Conservation (phyloP, 1,140 invertebrate species). For the Eufriesea mexicana region DNA sequence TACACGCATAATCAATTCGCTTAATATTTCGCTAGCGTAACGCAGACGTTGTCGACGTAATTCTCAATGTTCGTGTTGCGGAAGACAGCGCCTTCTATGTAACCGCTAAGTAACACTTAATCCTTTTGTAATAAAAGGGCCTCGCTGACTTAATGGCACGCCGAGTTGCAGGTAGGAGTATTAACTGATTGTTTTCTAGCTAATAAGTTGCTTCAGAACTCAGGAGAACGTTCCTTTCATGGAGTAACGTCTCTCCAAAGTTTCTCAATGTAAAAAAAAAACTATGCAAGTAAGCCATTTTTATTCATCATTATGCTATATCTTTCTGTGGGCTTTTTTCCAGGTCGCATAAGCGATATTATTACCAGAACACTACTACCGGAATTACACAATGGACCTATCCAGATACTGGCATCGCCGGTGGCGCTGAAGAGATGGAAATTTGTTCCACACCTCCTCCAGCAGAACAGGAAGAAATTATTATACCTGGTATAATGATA, state of each 20-base stretch:
- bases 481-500: conserved; percentile 66
- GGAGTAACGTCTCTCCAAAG: conserved; percentile 57
- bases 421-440: conserved; percentile 85
- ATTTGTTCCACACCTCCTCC: conserved; percentile 85
- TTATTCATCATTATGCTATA: conserved; percentile 72
- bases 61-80: conserved; percentile 33
- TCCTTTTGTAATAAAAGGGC: conserved; percentile 62
- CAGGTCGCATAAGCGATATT: conserved; percentile 88
- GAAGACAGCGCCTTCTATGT: conserved; percentile 52
- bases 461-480: conserved; percentile 75
- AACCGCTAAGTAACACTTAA: conserved; percentile 63
- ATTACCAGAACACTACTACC: conserved; percentile 85
- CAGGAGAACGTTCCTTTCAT: conserved; percentile 48
- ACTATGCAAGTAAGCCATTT: conserved; percentile 52
- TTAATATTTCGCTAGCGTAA: conserved; percentile 44
- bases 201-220: conserved; percentile 61
- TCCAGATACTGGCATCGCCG: conserved; percentile 83
- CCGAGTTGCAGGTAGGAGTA: conserved; percentile 64
- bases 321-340: conserved; percentile 80
- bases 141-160: conserved; percentile 56
- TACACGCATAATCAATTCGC: conserved; percentile 38
- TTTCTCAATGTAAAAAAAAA: conserved; percentile 59
- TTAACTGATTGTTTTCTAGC: conserved; percentile 61
- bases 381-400: conserved; percentile 87
- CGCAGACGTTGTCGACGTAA: conserved; percentile 35